phyloP scores from a whole-genome alignment of 2,113 vertebrate species.

The Boleophthalmus pectinirostris region DNA sequence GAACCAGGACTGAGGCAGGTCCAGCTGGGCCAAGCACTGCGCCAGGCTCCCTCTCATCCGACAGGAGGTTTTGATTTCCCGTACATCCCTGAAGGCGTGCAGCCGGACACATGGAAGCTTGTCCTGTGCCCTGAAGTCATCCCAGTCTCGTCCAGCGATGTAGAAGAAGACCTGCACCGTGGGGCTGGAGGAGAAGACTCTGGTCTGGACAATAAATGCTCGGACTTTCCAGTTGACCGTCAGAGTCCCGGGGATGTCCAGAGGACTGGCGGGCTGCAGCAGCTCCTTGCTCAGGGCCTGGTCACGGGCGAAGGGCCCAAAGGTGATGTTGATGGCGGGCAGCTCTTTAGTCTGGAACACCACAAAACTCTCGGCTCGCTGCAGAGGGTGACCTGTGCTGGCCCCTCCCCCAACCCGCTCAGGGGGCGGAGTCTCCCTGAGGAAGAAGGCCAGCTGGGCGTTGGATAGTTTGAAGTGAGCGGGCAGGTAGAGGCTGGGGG shows the following conservation, averaged over 20 bases:
- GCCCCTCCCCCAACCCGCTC: conserved; percentile 59
- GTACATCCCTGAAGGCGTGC: conserved; percentile 89
- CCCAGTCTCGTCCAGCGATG: conserved; percentile 94
- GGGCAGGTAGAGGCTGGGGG: conserved; percentile 79
- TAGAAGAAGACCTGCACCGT: conserved; percentile 95
- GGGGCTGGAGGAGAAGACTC: conserved; percentile 87
- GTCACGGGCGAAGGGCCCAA: conserved; percentile 90
- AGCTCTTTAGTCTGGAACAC: conserved; percentile 98
- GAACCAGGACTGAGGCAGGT: conserved; percentile 92
- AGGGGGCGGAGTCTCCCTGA: conserved; percentile 78
- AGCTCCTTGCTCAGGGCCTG: conserved; percentile 90
- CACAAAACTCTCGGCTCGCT: conserved; percentile 92
- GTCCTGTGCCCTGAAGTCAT: conserved; percentile 88
- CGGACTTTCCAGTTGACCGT: conserved; percentile 98
- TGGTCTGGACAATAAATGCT: conserved; percentile 92
- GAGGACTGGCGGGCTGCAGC: conserved; percentile 90
- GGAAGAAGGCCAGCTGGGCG: conserved; percentile 93
- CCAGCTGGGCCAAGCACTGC: conserved; percentile 89
- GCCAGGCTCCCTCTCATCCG: conserved; percentile 88
- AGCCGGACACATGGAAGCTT: conserved; percentile 90
- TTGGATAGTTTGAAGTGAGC: conserved; percentile 95
- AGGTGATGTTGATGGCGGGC: conserved; percentile 89
- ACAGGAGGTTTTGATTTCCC: conserved; percentile 90
- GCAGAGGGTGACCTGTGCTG: conserved; percentile 78
- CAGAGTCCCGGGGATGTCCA: conserved; percentile 89